Conservation (phyloP, 2,113 vertebrate genomes). For the Nerophis lumbriciformis region DNA sequence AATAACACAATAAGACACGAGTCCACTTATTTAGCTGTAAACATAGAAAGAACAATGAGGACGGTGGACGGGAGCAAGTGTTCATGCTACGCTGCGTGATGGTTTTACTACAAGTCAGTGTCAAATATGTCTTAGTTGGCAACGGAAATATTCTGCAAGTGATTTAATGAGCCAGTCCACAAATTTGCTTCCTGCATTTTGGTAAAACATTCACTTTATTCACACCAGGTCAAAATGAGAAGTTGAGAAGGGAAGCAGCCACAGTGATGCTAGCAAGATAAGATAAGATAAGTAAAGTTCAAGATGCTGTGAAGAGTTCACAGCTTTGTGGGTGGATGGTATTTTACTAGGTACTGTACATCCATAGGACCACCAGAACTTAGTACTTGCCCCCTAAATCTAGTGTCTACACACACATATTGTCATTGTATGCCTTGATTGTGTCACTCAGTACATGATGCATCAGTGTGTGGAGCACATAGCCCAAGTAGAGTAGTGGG, state of each 20-base stretch:
- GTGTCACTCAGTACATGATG: not conserved
- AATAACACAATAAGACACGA: too few species aligned
- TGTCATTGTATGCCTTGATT: not conserved
- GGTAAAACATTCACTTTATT: not conserved
- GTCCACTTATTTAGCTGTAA: too few species aligned
- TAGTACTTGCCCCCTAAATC: too few species aligned
- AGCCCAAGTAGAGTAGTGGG: too few species aligned
- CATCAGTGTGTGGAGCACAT: not conserved
- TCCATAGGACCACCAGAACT: not conserved
- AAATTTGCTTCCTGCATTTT: too few species aligned
- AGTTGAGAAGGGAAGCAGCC: constrained; percentile 1
- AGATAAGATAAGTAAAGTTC: constrained; percentile 16
- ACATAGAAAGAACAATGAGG: too few species aligned
- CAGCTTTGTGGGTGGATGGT: constrained; percentile 7
- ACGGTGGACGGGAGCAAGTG: too few species aligned
- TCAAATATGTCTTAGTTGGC: too few species aligned
- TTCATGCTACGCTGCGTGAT: too few species aligned
- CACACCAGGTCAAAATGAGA: constrained; percentile 3
- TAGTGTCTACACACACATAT: too few species aligned
- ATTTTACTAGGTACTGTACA: not conserved
- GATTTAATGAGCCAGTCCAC: too few species aligned
- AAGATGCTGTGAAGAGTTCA: constrained; percentile 13
- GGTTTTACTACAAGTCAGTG: not conserved
- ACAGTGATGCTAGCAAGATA: constrained; percentile 8
- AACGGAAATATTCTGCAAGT: too few species aligned